Evolutionary conservation across 2,888 invertebrate genomes (phyloP).

Genomic region (Catonia carolina): DNA sequence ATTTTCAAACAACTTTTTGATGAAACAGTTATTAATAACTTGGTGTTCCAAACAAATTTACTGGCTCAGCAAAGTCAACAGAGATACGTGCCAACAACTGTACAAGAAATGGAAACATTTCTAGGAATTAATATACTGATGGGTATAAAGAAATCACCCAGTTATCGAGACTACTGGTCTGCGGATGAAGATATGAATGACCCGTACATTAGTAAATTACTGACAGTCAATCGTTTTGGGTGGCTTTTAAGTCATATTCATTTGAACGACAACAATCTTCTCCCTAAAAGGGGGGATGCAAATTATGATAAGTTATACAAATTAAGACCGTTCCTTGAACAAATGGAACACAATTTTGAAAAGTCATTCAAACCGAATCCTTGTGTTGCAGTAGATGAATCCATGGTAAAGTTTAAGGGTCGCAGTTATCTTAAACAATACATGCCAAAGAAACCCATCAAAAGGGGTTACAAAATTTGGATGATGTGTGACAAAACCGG

Average conservation of each 20-base stretch:
- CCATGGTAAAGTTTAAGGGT: conserved; percentile 36
- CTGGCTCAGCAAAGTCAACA: conserved; percentile 7
- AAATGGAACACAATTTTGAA: conserved; percentile 4
- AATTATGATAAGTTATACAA: conserved; percentile 16
- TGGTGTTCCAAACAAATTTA: conserved; percentile 16
- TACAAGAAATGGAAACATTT: conserved; percentile 22
- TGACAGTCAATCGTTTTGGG: conserved; percentile 30
- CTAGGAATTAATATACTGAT: conserved; percentile 31
- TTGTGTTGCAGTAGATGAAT: conserved; percentile 27
- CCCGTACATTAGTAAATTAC: conserved; percentile 26
- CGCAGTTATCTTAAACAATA: conserved; percentile 34
- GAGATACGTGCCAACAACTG: conserved; percentile 1
- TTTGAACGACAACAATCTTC: conserved; percentile 25
- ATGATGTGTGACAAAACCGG: conserved; percentile 30
- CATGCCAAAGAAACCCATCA: conserved; percentile 35
- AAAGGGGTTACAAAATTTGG: conserved; percentile 36
- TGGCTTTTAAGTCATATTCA: conserved; percentile 34
- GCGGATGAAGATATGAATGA: conserved; percentile 26
- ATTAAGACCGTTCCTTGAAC: conserved; percentile 13
- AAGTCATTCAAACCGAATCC: conserved; percentile 6
- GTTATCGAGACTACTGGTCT: conserved; percentile 31
- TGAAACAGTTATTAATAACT: neutral
- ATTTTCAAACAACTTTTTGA: neutral
- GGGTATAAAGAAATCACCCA: conserved; percentile 29
- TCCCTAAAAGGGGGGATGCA: conserved; percentile 2